Evolutionary conservation across 2,888 invertebrate genomes (phyloP).

Genomic region (Ypsolopha sequella): DNA sequence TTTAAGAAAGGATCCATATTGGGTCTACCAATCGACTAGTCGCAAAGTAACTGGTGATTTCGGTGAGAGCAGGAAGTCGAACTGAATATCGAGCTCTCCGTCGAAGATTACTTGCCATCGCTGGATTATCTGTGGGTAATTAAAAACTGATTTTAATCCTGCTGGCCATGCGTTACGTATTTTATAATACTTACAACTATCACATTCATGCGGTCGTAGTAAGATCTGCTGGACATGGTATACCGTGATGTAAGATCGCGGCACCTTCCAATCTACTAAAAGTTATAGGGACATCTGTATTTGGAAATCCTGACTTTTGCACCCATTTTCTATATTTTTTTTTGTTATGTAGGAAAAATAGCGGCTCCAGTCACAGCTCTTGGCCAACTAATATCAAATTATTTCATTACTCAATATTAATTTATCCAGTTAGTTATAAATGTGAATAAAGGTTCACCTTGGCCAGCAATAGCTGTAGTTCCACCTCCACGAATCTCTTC

Average conservation of each 20-base stretch:
- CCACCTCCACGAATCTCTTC: slow-evolving; percentile 85
- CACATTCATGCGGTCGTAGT: too few species aligned
- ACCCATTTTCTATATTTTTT: too few species aligned
- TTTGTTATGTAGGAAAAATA: too few species aligned
- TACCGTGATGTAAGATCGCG: neutral
- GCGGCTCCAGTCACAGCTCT: too few species aligned
- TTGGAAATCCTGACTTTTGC: too few species aligned
- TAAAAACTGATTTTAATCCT: neutral
- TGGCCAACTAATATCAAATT: too few species aligned
- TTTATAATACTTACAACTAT: too few species aligned
- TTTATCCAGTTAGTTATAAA: neutral
- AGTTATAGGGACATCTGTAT: too few species aligned
- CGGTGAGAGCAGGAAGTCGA: slow-evolving; percentile 86
- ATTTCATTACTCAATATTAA: neutral
- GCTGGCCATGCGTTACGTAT: neutral
- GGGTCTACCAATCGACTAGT: slow-evolving; percentile 70
- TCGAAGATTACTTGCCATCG: slow-evolving; percentile 79
- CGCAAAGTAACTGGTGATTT: slow-evolving; percentile 78
- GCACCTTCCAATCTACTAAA: too few species aligned
- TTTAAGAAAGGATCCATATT: too few species aligned
- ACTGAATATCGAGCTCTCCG: slow-evolving; percentile 79
- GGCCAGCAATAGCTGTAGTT: slow-evolving; percentile 79
- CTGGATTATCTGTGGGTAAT: slow-evolving; percentile 71
- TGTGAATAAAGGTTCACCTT: slow-evolving; percentile 58
- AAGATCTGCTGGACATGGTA: neutral